Evolutionary conservation across 37 sponge, comb jelly and placozoan species (phyloP).

Genomic region (Oscarella lobularis): DNA sequence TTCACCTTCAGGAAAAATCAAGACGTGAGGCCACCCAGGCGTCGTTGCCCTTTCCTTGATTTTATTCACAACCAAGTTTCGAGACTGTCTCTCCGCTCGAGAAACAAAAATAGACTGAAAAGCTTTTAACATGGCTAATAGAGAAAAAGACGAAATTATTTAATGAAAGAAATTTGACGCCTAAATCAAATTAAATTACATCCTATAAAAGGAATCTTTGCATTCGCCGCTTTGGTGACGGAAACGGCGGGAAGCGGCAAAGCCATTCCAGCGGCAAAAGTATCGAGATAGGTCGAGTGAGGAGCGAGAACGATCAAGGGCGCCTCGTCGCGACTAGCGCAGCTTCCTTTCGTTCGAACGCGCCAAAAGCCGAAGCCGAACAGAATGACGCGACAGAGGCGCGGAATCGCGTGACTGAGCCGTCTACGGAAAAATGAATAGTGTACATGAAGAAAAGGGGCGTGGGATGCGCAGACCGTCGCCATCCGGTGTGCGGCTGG

Average conservation of each 20-base stretch:
- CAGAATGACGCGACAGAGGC: not conserved
- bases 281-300: not conserved
- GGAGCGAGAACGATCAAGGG: not conserved
- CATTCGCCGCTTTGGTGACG: not conserved
- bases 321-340: not conserved
- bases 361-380: not conserved
- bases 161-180: not conserved
- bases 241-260: not conserved
- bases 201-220: not conserved
- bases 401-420: not conserved
- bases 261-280: not conserved
- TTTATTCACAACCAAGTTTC: not conserved
- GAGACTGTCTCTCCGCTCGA: not conserved
- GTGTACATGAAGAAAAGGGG: not conserved
- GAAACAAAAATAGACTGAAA: not conserved
- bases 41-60: not conserved
- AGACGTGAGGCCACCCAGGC: not conserved
- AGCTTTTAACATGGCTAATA: not conserved
- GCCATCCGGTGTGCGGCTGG: not conserved
- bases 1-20: not conserved
- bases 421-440: not conserved
- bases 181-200: not conserved
- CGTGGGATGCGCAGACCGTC: not conserved
- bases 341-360: not conserved
- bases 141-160: too few relatives aligned